Percentiles rank a stretch among this genome's conserved stretches.
phyloP scores from a whole-genome alignment of 2,888 invertebrate genomes.

The Parochlus steinenii region DNA sequence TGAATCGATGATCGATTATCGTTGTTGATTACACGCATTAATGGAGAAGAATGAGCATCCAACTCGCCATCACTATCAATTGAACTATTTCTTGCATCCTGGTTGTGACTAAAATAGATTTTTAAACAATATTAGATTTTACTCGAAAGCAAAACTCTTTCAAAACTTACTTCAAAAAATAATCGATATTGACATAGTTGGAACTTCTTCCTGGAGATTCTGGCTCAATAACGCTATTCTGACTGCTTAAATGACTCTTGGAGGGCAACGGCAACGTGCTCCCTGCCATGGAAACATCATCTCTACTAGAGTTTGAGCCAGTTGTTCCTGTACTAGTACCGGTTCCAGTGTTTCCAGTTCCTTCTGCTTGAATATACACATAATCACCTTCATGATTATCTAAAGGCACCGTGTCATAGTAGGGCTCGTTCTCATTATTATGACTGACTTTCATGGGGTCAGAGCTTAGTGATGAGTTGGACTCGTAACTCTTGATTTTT shows the following conservation, averaged over 20 bases:
- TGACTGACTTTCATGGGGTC: constrained; percentile 36
- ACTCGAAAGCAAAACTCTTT: not conserved
- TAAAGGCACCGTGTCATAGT: constrained; percentile 54
- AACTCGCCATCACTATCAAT: constrained; percentile 37
- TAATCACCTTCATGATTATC: constrained; percentile 54
- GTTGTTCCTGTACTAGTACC: constrained; percentile 16
- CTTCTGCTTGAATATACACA: constrained; percentile 55
- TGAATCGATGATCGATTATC: constrained; percentile 33
- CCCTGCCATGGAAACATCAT: constrained; percentile 40
- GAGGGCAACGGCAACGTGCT: constrained; percentile 38
- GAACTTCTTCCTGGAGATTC: constrained; percentile 66
- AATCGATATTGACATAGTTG: constrained; percentile 86
- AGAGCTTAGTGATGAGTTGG: constrained; percentile 44
- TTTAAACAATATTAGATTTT: not conserved
- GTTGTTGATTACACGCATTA: constrained; percentile 42
- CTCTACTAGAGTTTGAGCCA: constrained; percentile 46
- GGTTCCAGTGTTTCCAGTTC: constrained; percentile 18
- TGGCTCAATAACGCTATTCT: constrained; percentile 38
- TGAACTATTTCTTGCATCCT: constrained; percentile 33
- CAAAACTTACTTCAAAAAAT: constrained; percentile 60
- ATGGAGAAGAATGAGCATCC: constrained; percentile 34
- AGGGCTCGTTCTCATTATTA: constrained; percentile 44
- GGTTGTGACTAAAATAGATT: constrained; percentile 24
- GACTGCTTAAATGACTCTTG: constrained; percentile 27
- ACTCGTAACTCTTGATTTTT: constrained; percentile 48